phyloP scores from a whole-genome alignment of 1,140 invertebrate genomes.

The Drosophila ironensis region DNA sequence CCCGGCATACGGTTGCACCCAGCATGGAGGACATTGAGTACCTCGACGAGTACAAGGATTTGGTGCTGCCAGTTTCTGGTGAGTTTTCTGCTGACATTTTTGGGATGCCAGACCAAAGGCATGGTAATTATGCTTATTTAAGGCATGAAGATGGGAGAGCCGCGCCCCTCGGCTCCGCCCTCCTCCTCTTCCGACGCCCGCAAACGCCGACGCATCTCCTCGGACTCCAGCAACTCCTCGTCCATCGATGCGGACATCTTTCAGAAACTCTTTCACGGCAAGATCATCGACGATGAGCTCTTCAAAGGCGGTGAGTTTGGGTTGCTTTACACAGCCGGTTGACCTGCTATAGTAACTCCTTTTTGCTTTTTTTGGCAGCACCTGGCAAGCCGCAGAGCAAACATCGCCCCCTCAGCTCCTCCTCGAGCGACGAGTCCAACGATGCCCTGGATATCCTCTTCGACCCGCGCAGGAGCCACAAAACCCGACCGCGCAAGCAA shows the following conservation, averaged over 20 bases:
- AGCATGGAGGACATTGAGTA: constrained; percentile 72
- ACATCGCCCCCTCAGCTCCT: constrained; percentile 15
- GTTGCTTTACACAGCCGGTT: neutral
- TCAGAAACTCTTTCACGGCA: constrained; percentile 59
- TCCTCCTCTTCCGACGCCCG: constrained; percentile 2
- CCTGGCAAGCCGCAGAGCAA: constrained; percentile 14
- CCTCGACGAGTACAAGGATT: constrained; percentile 68
- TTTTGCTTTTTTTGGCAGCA: neutral
- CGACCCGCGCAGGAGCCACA: constrained; percentile 6
- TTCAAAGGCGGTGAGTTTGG: constrained; percentile 16
- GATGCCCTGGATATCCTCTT: constrained; percentile 55
- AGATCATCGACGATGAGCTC: constrained; percentile 54
- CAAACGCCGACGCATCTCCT: constrained; percentile 45
- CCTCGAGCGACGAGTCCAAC: constrained; percentile 55
- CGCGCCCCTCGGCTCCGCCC: constrained; percentile 8
- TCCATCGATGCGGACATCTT: constrained; percentile 68
- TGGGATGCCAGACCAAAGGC: neutral
- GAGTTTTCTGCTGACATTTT: neutral
- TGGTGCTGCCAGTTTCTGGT: constrained; percentile 67
- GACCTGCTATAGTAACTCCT: neutral
- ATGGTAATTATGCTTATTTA: neutral
- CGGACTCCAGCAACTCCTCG: constrained; percentile 57
- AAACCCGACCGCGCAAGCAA: constrained; percentile 7
- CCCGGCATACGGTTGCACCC: too few species aligned
- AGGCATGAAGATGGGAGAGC: constrained; percentile 45